Percentiles rank a stretch among this genome's conserved stretches.
Evolutionary conservation across 1,140 invertebrate species (phyloP).

Genomic region (Pectinophora gossypiella): DNA sequence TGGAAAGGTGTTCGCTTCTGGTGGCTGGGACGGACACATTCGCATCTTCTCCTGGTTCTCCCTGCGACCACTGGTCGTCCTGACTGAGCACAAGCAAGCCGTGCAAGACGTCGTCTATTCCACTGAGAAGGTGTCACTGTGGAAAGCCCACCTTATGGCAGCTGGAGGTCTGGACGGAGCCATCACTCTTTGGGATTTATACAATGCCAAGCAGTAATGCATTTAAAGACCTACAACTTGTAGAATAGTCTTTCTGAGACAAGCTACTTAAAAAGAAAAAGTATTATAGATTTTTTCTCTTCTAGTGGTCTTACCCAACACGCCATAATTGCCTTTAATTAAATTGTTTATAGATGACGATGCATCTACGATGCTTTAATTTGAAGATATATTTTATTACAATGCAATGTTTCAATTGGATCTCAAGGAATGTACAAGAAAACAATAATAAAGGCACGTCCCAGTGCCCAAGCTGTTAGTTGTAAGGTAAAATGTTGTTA

Average conservation of each 20-base stretch:
- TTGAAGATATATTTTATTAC: conserved; percentile 26
- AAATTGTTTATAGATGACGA: conserved; percentile 27
- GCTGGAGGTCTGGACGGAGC: conserved; percentile 81
- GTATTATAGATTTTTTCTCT: conserved; percentile 2
- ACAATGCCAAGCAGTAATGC: conserved; percentile 68
- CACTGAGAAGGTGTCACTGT: conserved; percentile 76
- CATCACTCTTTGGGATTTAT: conserved; percentile 86
- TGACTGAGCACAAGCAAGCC: conserved; percentile 81
- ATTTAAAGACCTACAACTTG: neutral
- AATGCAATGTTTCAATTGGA: conserved; percentile 30
- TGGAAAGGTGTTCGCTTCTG: conserved; percentile 84
- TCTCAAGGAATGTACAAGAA: conserved; percentile 31
- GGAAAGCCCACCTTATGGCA: conserved; percentile 84
- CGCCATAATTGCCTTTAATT: conserved; percentile 49
- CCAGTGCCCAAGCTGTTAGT: conserved; percentile 40
- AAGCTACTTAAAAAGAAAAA: conserved; percentile 9
- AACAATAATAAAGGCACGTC: no score
- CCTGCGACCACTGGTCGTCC: conserved; percentile 82
- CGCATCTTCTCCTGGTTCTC: conserved; percentile 88
- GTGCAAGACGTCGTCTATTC: conserved; percentile 84
- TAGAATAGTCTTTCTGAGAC: conserved; percentile 10
- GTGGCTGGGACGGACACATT: conserved; percentile 86
- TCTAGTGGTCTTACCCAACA: neutral
- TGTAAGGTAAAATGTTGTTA: conserved; percentile 36
- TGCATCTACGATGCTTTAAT: conserved; percentile 24